Evolutionary conservation across 2,113 vertebrate species (phyloP).

Genomic region (Limanda limanda): DNA sequence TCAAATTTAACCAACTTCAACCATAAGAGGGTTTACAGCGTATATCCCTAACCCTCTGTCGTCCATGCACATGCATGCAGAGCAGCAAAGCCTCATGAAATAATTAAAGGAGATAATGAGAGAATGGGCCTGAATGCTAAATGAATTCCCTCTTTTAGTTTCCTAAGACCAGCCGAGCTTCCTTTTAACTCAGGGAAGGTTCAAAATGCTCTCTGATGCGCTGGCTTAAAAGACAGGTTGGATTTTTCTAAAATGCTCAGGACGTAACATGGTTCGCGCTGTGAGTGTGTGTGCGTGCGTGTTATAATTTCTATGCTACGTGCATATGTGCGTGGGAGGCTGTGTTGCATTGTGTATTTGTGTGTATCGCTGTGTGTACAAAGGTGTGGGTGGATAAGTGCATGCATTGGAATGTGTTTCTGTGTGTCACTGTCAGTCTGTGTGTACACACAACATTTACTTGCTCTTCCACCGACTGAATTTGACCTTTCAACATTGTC

Average conservation of each 20-base stretch:
- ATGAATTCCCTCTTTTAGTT: constrained; percentile 29
- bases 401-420: constrained; percentile 62
- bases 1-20: constrained; percentile 32
- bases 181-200: constrained; percentile 43
- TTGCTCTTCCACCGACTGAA: constrained; percentile 41
- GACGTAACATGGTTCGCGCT: constrained; percentile 20
- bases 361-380: constrained; percentile 34
- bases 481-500: constrained; percentile 65
- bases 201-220: constrained; percentile 47
- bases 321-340: constrained; percentile 63
- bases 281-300: not conserved
- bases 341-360: constrained; percentile 38
- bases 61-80: not conserved
- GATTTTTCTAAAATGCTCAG: constrained; percentile 30
- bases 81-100: constrained; percentile 22
- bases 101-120: constrained; percentile 47
- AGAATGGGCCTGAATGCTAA: constrained; percentile 27
- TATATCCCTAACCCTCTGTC: not conserved
- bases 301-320: constrained; percentile 21
- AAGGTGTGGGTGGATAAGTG: constrained; percentile 58
- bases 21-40: not conserved
- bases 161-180: constrained; percentile 20
- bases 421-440: constrained; percentile 34
- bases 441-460: constrained; percentile 48
- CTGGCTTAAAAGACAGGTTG: constrained; percentile 47